phyloP scores from a whole-genome alignment of 2,797 vertebrate species.

The Poecilia picta region DNA sequence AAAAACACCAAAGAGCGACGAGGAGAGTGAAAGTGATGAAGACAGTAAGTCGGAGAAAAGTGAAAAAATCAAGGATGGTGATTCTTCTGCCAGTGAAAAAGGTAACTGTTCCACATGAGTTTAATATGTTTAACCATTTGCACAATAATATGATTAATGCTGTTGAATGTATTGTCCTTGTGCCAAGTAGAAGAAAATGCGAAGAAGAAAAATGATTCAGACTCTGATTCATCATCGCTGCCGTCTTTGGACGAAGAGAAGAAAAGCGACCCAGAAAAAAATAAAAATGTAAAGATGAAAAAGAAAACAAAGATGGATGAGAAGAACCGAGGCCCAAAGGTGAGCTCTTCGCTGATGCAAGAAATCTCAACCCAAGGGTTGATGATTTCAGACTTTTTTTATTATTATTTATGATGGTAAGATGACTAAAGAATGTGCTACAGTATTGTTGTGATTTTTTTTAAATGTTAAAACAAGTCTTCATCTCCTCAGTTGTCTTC shows the following conservation, averaged over 20 bases:
- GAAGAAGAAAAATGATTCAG: conserved; percentile 33
- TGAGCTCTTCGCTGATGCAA: conserved; percentile 26
- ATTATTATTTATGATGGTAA: neutral
- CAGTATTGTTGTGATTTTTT: neutral
- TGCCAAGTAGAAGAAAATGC: conserved; percentile 38
- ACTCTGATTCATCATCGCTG: conserved; percentile 78
- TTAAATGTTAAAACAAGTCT: neutral
- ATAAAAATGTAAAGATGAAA: conserved; percentile 41
- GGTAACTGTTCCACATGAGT: conserved; percentile 28
- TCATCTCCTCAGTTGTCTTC: neutral
- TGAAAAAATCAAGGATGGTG: neutral
- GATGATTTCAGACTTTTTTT: neutral
- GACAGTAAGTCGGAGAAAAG: conserved; percentile 28
- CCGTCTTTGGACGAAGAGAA: conserved; percentile 73
- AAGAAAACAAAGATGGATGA: conserved; percentile 50
- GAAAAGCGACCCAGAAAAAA: conserved; percentile 20
- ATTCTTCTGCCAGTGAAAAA: conserved; percentile 48
- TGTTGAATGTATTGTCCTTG: neutral
- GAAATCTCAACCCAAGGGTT: neutral
- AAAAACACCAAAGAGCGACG: conserved; percentile 19
- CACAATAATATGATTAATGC: neutral
- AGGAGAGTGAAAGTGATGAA: conserved; percentile 25
- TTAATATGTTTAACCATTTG: neutral
- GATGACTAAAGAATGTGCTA: neutral
- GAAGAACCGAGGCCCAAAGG: conserved; percentile 48